A percentile compares a stretch with the other conserved stretches of the same genome.
These are phyloP conservation scores for Murina feae DNA, from an alignment of 2,113 vertebrate species.

Conservation along the genomic window DNA sequence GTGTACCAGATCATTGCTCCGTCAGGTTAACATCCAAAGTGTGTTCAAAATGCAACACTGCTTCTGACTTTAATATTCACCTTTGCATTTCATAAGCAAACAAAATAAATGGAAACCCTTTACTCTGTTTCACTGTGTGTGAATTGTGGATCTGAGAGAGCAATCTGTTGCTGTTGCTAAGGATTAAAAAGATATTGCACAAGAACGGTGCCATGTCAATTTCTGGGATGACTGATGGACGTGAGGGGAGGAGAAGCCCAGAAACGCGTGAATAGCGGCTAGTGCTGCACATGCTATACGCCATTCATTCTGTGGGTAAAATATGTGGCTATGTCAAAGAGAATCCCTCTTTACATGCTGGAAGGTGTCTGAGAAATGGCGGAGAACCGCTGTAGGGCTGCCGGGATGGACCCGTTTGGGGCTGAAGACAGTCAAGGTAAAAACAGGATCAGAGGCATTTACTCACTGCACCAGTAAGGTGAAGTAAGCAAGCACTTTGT, in stretches of 20 bases:
- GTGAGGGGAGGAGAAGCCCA: not conserved
- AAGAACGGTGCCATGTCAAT: not conserved
- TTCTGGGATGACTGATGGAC: not conserved
- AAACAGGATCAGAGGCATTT: not conserved
- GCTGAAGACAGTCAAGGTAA: not conserved
- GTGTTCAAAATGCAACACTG: not conserved
- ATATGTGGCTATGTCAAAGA: not conserved
- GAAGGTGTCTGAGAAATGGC: not conserved
- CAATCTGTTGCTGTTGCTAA: not conserved
- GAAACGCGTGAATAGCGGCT: not conserved
- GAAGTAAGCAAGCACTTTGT: not conserved
- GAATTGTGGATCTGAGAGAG: not conserved
- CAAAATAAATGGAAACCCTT: not conserved
- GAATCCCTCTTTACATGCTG: not conserved
- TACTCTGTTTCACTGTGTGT: accelerated
- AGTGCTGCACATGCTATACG: not conserved
- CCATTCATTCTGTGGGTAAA: not conserved
- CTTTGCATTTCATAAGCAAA: not conserved
- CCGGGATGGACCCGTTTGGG: not conserved
- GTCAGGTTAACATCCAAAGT: not conserved
- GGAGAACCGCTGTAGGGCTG: not conserved
- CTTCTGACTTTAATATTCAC: not conserved
- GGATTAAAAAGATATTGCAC: not conserved
- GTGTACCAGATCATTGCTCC: not conserved
- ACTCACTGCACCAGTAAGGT: accelerated